These are phyloP conservation scores for Sebastes vulpes DNA, from an alignment of 2,797 vertebrate genomes.

Conservation along the genomic window DNA sequence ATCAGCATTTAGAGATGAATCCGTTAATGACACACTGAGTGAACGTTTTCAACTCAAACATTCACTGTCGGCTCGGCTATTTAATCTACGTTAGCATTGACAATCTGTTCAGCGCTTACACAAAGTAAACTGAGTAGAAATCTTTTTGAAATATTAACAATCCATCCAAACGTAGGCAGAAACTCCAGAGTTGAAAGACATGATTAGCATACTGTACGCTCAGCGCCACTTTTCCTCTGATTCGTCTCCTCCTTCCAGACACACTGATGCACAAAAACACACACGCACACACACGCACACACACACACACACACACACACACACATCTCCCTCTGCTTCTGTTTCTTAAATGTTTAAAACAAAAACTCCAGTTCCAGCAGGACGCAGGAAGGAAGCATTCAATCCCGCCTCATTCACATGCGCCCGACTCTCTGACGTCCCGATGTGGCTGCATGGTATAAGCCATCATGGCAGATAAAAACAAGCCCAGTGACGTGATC, in stretches of 20 bases:
- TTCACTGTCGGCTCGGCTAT: neutral
- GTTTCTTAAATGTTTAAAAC: neutral
- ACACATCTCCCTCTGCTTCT: neutral
- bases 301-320: neutral
- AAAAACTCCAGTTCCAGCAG: neutral
- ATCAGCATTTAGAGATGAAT: neutral
- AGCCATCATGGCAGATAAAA: constrained; percentile 45
- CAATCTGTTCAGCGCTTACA: neutral
- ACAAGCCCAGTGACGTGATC: constrained; percentile 19
- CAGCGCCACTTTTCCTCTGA: neutral
- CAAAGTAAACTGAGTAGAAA: neutral
- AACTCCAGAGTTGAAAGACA: neutral
- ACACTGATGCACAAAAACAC: neutral
- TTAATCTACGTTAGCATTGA: neutral
- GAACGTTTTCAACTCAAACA: constrained; percentile 19
- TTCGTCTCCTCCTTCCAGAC: neutral
- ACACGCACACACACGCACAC: neutral
- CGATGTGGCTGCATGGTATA: constrained; percentile 14
- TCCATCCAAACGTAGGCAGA: neutral
- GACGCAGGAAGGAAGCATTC: constrained; percentile 11
- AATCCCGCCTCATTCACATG: constrained; percentile 47
- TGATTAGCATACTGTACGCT: neutral
- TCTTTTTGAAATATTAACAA: neutral
- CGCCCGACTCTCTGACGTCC: constrained; percentile 26
- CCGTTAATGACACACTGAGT: neutral